Evolutionary conservation across 92 coral and sea anemone genomes (phyloP).

Genomic region (Umimayanthus chanpuru): DNA sequence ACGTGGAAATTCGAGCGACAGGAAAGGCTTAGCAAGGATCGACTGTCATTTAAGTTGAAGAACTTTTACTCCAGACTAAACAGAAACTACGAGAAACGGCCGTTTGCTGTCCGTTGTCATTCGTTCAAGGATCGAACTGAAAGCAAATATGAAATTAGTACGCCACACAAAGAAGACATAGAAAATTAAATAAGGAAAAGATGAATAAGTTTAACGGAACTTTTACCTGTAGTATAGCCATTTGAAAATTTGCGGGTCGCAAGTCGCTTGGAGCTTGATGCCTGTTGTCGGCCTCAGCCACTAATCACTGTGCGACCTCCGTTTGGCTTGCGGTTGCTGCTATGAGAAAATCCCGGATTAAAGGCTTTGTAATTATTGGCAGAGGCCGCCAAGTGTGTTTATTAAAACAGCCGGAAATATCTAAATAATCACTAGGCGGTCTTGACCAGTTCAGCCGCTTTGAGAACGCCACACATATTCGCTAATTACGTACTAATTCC

Average conservation of each 20-base stretch:
- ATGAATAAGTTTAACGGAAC: slow-evolving; percentile 30
- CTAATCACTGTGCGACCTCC: slow-evolving; percentile 54
- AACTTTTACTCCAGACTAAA: slow-evolving; percentile 18
- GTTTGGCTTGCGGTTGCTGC: slow-evolving; percentile 72
- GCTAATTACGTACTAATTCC: slow-evolving; percentile 29
- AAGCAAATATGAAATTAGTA: slow-evolving; percentile 35
- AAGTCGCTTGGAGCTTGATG: slow-evolving; percentile 15
- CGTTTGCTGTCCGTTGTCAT: slow-evolving; percentile 28
- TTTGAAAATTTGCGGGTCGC: slow-evolving; percentile 54
- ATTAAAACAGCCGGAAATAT: slow-evolving; percentile 73
- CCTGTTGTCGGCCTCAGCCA: slow-evolving; percentile 18
- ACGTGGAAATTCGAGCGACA: slow-evolving; percentile 27
- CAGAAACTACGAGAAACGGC: slow-evolving; percentile 4
- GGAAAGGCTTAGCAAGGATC: slow-evolving; percentile 40
- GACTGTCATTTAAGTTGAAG: slow-evolving; percentile 25
- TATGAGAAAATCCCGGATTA: slow-evolving; percentile 69
- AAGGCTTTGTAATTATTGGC: slow-evolving; percentile 56
- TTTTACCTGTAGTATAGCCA: slow-evolving; percentile 78
- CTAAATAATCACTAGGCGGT: slow-evolving; percentile 67
- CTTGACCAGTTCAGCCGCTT: slow-evolving; percentile 16
- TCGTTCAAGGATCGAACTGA: slow-evolving; percentile 20
- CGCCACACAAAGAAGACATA: slow-evolving; percentile 32
- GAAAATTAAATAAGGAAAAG: slow-evolving; percentile 24
- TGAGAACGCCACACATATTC: slow-evolving; percentile 24
- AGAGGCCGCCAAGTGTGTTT: slow-evolving; percentile 56